Base-by-base conservation (phyloP, 2,797 vertebrate species). In the Oreortyx pictus region DNA sequence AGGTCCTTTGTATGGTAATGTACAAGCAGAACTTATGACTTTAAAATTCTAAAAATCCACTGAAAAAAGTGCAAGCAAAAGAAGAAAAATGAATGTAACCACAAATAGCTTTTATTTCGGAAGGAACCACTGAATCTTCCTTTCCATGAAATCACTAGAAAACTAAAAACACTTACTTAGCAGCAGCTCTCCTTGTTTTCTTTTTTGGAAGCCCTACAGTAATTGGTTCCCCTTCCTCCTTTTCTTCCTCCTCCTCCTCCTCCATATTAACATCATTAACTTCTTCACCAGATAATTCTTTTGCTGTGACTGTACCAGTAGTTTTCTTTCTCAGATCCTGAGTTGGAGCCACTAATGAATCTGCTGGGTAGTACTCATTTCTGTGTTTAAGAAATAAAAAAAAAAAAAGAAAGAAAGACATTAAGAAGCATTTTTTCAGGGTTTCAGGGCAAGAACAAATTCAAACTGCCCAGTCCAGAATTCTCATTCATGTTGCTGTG, bases 341-440 rank as follows among this genome's bases (percentile, higher is more conserved):
- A 85, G 98, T 98, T 6, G 99, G 99, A 57, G 99, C 99, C 50
- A 99, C 98, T 89, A 99, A 95, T 64, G 98, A 97, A 97, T 99
- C 99, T 31, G 98, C 97, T 22, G 98, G 97, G 95, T 98, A 99
- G 94, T 99, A 99, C 96, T 99, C 99, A 35, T 99, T 99, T 96
- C 99, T 99, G 94, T 25, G 37, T 89, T 67, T 15, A 86, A 93
- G 60, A 80, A 70, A 56, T 15, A 10, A 17, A 52, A 52, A 44
- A 25, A 70, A 56, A 27, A 10, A 17, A 52, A 52, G 49, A 25
- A 24, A 31, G n/a, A 33, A 14, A 12, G 8, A 1, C 62, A 86
- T 64, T 64, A 52, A 60, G 39, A 10, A 86, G 39, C 19, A 33
- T 71, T 67, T 92, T 57, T 57, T 54, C 43, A 84, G 56, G 18